Percentiles rank a stretch among this genome's conserved stretches.
phyloP scores from a whole-genome alignment of 1,140 invertebrate species.

The Listronotus oregonensis region DNA sequence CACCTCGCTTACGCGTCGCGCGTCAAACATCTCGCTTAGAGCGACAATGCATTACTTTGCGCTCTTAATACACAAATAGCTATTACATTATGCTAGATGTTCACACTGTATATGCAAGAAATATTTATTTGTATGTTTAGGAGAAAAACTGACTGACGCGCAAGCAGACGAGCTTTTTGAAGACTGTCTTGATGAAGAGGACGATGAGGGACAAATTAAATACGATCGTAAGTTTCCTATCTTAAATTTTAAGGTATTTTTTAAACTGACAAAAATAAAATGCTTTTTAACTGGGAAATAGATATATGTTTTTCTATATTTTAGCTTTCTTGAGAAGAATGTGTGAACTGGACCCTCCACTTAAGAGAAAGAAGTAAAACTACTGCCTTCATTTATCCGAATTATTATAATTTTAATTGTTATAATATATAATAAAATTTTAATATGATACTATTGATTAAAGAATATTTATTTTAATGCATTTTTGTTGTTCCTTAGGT shows the following conservation, averaged over 20 bases:
- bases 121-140: constrained; percentile 64
- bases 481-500: too few species aligned
- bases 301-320: not conserved
- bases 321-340: constrained; percentile 47
- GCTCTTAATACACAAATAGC: too few species aligned
- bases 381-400: too few species aligned
- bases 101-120: too few species aligned
- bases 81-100: too few species aligned
- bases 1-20: too few species aligned
- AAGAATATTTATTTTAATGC: too few species aligned
- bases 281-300: not conserved
- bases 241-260: not conserved
- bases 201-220: constrained; percentile 92
- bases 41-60: too few species aligned
- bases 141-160: constrained; percentile 81
- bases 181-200: constrained; percentile 88
- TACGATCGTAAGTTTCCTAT: constrained; percentile 78
- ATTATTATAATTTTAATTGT: too few species aligned
- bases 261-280: constrained; percentile 4
- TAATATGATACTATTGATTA: too few species aligned
- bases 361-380: constrained; percentile 44
- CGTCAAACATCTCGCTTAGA: too few species aligned
- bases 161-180: constrained; percentile 84
- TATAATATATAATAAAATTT: too few species aligned
- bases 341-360: constrained; percentile 46